These are phyloP conservation scores for Brachystomella parvula DNA, from an alignment of 1,140 invertebrate species.

Conservation along the genomic window DNA sequence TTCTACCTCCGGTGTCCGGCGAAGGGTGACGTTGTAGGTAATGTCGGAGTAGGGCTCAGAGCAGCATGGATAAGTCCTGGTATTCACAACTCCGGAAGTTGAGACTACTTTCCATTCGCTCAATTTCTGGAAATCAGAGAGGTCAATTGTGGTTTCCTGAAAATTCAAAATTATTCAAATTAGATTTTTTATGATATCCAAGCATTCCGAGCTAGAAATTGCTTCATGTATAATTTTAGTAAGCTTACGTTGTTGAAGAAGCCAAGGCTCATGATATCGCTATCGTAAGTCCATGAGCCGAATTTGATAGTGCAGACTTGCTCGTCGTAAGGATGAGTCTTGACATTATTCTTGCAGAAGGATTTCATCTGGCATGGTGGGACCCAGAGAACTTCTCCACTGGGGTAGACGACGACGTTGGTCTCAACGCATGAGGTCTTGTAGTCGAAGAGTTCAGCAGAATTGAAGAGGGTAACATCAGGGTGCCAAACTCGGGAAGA, in stretches of 20 bases:
- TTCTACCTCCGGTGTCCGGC: not conserved
- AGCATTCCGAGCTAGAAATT: too few species aligned
- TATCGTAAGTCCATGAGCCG: conserved; percentile 26
- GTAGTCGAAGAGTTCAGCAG: not conserved
- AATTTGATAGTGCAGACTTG: conserved; percentile 27
- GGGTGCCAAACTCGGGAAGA: not conserved
- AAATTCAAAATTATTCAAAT: not conserved
- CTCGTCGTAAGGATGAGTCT: conserved; percentile 8
- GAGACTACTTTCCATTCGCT: not conserved
- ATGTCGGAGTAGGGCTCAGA: not conserved
- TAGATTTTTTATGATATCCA: too few species aligned
- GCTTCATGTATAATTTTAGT: not conserved
- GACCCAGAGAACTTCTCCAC: conserved; percentile 31
- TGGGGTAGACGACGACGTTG: conserved; percentile 22
- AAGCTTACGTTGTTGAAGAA: conserved; percentile 11
- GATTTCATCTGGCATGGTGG: conserved; percentile 26
- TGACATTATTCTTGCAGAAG: conserved; percentile 18
- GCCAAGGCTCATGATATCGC: conserved; percentile 9
- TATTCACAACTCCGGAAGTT: not conserved
- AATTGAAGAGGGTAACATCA: conserved; percentile 19
- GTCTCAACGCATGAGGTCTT: conserved; percentile 17
- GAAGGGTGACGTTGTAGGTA: not conserved
- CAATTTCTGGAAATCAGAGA: not conserved
- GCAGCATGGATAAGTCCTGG: conserved; percentile 8
- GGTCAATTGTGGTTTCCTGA: not conserved